Evolutionary conservation across 2,888 invertebrate species (phyloP).

Genomic region (Drosophila multiciliata): DNA sequence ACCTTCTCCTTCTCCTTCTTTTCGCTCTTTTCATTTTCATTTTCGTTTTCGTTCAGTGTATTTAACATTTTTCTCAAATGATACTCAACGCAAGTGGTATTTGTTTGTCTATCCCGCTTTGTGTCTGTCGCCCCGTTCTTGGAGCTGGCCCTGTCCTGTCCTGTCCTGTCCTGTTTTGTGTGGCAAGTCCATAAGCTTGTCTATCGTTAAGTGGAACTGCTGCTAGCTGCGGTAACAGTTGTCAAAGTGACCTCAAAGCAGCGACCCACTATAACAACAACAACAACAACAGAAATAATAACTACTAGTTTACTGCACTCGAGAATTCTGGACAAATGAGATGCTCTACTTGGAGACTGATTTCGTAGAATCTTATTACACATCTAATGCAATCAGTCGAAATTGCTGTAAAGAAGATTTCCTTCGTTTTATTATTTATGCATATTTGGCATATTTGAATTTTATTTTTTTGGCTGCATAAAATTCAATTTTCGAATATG

Average conservation of each 20-base stretch:
- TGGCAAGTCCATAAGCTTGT: conserved; percentile 58
- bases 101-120: conserved; percentile 56
- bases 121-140: not conserved
- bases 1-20: conserved; percentile 33
- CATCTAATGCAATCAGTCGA: conserved; percentile 12
- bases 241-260: conserved; percentile 81
- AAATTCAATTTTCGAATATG: conserved; percentile 1
- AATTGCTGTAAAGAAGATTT: not conserved
- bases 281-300: conserved; percentile 23
- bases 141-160: not conserved
- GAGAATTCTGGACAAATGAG: conserved; percentile 10
- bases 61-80: conserved; percentile 81
- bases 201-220: conserved; percentile 69
- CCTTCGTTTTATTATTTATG: not conserved
- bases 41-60: conserved; percentile 68
- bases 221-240: conserved; percentile 72
- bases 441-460: conserved; percentile 11
- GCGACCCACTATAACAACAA: conserved; percentile 28
- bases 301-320: conserved; percentile 11
- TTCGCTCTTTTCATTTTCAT: conserved; percentile 7
- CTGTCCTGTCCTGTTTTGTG: conserved; percentile 1
- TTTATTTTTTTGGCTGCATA: not conserved
- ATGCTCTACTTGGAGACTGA: conserved; percentile 9
- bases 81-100: conserved; percentile 76
- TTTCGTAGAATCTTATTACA: conserved; percentile 1